Percentiles rank a stretch among this genome's conserved stretches.
These are phyloP conservation scores for Desmodus rotundus DNA, from an alignment of 2,113 vertebrate species.

Conservation along the genomic window DNA sequence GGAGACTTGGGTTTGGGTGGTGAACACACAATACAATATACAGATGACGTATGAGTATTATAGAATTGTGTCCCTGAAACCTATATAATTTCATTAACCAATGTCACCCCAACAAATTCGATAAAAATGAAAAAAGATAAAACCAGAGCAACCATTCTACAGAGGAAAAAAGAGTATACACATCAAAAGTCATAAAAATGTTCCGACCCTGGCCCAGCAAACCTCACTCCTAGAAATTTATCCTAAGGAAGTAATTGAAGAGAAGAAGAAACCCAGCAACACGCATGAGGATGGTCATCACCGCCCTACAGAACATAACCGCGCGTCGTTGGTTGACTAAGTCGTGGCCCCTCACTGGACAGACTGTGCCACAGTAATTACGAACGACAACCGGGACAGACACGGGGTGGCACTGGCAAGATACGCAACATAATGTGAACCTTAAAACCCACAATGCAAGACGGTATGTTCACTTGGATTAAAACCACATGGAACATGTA, in stretches of 20 bases:
- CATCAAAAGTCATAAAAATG: background rate
- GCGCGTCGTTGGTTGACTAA: background rate
- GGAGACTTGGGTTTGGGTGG: background rate
- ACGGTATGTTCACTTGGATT: background rate
- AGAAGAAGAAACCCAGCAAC: background rate
- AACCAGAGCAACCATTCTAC: background rate
- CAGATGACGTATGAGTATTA: background rate
- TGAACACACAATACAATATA: background rate
- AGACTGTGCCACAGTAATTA: background rate
- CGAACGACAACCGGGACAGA: background rate
- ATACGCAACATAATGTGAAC: fast-evolving
- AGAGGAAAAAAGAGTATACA: background rate
- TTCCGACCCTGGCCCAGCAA: background rate
- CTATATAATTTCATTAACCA: background rate
- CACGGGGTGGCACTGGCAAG: background rate
- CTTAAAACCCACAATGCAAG: background rate
- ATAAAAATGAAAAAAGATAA: background rate
- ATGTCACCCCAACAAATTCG: background rate
- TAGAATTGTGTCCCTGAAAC: background rate
- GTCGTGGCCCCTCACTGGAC: background rate
- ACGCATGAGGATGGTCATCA: background rate
- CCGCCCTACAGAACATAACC: background rate
- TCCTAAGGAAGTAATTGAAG: background rate
- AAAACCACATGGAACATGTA: background rate
- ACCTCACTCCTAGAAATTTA: background rate